Evolutionary conservation across 2,797 vertebrate genomes (phyloP), one percentile per base, ranked within the genome.

Genomic region (Otolemur crassicaudatus): DNA sequence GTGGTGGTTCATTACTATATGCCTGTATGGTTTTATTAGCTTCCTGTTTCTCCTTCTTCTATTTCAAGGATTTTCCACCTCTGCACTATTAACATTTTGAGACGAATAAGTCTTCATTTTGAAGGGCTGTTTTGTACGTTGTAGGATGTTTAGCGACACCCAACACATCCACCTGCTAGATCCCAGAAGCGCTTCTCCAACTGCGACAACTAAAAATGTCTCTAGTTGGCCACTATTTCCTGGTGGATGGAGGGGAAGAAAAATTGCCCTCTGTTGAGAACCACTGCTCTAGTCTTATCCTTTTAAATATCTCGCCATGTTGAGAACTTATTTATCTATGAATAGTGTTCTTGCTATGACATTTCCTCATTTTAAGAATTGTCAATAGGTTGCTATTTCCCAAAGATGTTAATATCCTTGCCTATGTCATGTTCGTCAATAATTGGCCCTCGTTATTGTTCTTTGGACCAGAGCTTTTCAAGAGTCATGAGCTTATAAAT

Each of bases 401-500:
- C 40, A 95, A 85, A 93, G 53, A 72, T 43, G 49, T 91, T 75
- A 93, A 19, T 83, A 86, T 84, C 89, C 90, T 86, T 90, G n/a
- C 17, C n/a, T 87, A 8, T 97, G 27, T 87, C 61, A 96, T 85
- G 43, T 82, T 94, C 23, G 37, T 94, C 75, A 96, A 87, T 72
- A 91, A 86, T 31, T 70, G 67, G 6, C 27, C n/a, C n/a, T 76
- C 65, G 25, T 85, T 84, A 87, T 75, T 77, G 90, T 94, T 90
- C 46, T 77, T 90, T 83, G 60, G 58, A 61, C 2, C 17, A 84
- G 7, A 16, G 5, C 60, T 94, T 94, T 90, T 95, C 25, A 77
- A 89, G 5, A 88, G 83, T 43, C 91, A 69, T 80, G 17, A 81
- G 46, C 13, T 80, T 56, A 43, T 73, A 20, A 97, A 75, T 93